phyloP scores from a whole-genome alignment of 2,888 invertebrate species.

The Acanthococcus lagerstroemiae region DNA sequence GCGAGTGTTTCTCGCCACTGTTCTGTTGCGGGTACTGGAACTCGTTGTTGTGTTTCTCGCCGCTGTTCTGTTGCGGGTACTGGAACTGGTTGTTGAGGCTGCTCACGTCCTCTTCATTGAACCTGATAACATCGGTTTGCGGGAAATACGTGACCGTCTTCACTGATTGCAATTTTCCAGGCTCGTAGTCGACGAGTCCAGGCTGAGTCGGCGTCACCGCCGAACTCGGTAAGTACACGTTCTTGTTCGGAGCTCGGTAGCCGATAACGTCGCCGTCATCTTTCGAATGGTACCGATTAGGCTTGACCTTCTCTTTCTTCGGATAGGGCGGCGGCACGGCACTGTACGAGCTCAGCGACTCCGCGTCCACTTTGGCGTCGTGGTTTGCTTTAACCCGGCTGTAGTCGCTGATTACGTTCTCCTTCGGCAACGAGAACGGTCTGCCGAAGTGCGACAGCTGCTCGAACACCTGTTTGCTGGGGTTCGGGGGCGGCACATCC shows the following conservation, averaged over 20 bases:
- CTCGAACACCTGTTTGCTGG: slow-evolving; percentile 35
- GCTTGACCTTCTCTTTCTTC: slow-evolving; percentile 10
- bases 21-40: too few relatives aligned
- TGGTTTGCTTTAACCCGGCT: too few relatives aligned
- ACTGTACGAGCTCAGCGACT: not conserved
- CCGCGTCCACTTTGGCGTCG: not conserved
- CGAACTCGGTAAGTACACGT: not conserved
- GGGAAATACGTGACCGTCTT: not conserved
- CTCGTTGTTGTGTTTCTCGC: too few relatives aligned
- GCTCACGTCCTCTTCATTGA: slow-evolving; percentile 20
- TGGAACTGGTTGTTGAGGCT: too few relatives aligned
- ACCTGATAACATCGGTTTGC: not conserved
- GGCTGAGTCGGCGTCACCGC: not conserved
- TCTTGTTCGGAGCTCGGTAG: not conserved
- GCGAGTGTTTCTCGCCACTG: slow-evolving; percentile 24
- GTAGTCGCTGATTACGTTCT: slow-evolving; percentile 4
- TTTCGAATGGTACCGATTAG: slow-evolving; percentile 11
- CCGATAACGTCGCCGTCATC: too few relatives aligned
- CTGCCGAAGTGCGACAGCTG: slow-evolving; percentile 36
- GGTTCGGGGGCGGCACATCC: slow-evolving; percentile 32
- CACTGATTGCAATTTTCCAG: slow-evolving; percentile 1
- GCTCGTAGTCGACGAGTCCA: slow-evolving; percentile 13
- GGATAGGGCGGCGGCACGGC: not conserved
- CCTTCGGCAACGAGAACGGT: slow-evolving; percentile 36
- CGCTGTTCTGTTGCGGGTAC: too few relatives aligned